These are phyloP conservation scores for Drosophila ambigua DNA, from an alignment of 1,140 invertebrate species.

Conservation along the genomic window DNA sequence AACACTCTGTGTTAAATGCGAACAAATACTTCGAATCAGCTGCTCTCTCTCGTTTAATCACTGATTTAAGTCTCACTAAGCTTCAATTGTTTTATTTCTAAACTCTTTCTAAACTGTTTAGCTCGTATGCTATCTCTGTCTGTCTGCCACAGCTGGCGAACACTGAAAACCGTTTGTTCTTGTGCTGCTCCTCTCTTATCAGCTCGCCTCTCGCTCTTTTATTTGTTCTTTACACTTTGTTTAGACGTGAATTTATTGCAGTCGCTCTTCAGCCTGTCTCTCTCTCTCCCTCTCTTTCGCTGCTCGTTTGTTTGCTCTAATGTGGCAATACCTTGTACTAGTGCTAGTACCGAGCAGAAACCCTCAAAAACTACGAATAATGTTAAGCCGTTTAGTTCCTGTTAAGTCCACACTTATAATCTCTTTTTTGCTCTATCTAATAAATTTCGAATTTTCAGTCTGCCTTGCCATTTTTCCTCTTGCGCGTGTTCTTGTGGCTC, in stretches of 20 bases:
- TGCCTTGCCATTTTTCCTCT: constrained; percentile 63
- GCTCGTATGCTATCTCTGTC: neutral
- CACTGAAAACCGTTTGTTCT: constrained; percentile 13
- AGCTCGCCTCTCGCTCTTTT: constrained; percentile 31
- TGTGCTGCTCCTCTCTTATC: constrained; percentile 53
- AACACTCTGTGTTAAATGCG: too few relatives aligned
- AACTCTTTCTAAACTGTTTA: too few relatives aligned
- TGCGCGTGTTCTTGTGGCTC: constrained; percentile 58
- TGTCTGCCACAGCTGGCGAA: neutral
- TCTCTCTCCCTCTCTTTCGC: neutral
- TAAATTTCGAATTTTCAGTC: constrained; percentile 70
- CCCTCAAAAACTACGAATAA: constrained; percentile 23
- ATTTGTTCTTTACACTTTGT: constrained; percentile 82
- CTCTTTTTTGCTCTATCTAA: constrained; percentile 47
- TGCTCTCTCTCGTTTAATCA: too few relatives aligned
- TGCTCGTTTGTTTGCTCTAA: constrained; percentile 60
- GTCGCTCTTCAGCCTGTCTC: constrained; percentile 25
- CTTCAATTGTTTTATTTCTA: too few relatives aligned
- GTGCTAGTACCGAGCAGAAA: neutral
- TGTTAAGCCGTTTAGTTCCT: constrained; percentile 14
- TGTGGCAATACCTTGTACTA: constrained; percentile 45
- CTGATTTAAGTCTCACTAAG: too few relatives aligned
- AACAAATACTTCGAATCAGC: too few relatives aligned
- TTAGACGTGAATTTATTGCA: constrained; percentile 79
- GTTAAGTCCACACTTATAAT: constrained; percentile 32